Evolutionary conservation across 2,797 vertebrate genomes (phyloP).

Genomic region (Pelodytes ibericus): DNA sequence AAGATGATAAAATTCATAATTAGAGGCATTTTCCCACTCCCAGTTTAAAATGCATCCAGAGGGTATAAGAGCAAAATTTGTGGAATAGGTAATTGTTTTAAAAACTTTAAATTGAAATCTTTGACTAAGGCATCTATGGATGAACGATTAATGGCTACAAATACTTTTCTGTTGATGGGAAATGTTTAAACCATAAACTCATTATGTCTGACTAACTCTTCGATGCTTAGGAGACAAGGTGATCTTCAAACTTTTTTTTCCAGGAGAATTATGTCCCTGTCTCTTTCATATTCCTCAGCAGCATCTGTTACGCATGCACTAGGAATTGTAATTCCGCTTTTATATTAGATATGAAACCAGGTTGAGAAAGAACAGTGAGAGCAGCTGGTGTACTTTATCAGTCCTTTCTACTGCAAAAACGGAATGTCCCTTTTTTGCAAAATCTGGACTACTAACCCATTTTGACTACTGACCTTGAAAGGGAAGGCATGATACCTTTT

Average conservation of each 20-base stretch:
- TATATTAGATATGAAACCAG: slow-evolving; percentile 63
- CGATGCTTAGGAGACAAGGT: slow-evolving; percentile 61
- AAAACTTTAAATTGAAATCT: too few relatives aligned
- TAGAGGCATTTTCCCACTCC: too few relatives aligned
- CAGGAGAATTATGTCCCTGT: slow-evolving; percentile 54
- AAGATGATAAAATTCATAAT: too few relatives aligned
- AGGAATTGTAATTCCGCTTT: slow-evolving; percentile 64
- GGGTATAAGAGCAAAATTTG: too few relatives aligned
- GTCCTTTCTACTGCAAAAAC: slow-evolving; percentile 57
- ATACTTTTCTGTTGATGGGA: neutral
- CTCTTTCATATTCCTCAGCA: slow-evolving; percentile 61
- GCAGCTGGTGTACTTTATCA: slow-evolving; percentile 60
- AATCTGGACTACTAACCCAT: slow-evolving; percentile 38
- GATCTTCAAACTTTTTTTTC: slow-evolving; percentile 64
- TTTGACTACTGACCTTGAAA: slow-evolving; percentile 39
- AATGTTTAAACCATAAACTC: neutral
- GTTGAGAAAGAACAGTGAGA: slow-evolving; percentile 58
- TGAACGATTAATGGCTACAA: too few relatives aligned
- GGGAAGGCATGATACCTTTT: neutral
- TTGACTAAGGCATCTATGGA: too few relatives aligned
- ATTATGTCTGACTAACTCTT: slow-evolving; percentile 29
- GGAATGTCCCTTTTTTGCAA: slow-evolving; percentile 54
- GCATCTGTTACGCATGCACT: slow-evolving; percentile 61
- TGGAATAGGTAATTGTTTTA: too few relatives aligned
- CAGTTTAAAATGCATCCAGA: too few relatives aligned